These are phyloP conservation scores for Adineta ricciae DNA, from an alignment of 2,888 invertebrate genomes.

Conservation along the genomic window DNA sequence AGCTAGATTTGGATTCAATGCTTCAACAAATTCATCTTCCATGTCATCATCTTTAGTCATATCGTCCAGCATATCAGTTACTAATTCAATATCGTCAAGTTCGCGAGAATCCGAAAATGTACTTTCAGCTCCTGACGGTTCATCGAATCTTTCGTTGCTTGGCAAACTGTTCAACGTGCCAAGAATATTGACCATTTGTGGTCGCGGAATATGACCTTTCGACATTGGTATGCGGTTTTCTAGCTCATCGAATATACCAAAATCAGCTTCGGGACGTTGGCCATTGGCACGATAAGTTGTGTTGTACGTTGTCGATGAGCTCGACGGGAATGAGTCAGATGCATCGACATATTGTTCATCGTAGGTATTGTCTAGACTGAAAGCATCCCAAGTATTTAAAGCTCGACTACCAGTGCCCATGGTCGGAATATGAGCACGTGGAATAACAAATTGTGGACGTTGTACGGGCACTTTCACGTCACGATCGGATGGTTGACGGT, in stretches of 20 bases:
- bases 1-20: neutral
- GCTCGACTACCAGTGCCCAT: neutral
- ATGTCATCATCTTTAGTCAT: constrained; percentile 16
- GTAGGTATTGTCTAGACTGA: neutral
- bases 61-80: neutral
- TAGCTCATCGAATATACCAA: neutral
- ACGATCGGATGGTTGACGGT: neutral
- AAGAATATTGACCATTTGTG: neutral
- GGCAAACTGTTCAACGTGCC: constrained; percentile 11
- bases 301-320: neutral
- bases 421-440: neutral
- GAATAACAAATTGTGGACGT: neutral
- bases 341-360: neutral
- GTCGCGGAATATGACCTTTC: neutral
- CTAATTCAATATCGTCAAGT: neutral
- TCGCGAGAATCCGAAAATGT: neutral
- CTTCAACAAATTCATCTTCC: constrained; percentile 21
- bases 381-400: neutral
- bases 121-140: neutral
- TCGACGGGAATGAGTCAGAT: neutral
- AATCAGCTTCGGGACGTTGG: neutral
- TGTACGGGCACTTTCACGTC: neutral
- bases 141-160: neutral
- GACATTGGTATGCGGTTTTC: neutral
- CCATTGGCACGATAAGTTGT: neutral